Evolutionary conservation across 2,113 vertebrate genomes (phyloP).

Genomic region (Ciconia maguari): DNA sequence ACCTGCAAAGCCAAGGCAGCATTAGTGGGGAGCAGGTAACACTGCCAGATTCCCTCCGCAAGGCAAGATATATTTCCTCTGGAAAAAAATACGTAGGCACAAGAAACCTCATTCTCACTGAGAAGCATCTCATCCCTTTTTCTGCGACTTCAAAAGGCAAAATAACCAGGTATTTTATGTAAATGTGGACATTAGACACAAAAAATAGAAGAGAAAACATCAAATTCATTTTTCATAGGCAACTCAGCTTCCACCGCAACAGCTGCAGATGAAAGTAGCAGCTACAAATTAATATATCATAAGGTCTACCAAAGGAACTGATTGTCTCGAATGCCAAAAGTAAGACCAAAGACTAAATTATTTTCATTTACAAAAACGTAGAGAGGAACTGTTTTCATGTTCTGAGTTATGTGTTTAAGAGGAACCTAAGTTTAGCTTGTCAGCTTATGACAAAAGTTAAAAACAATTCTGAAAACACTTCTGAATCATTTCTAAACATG

Average conservation of each 20-base stretch:
- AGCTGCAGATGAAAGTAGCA: slow-evolving; percentile 52
- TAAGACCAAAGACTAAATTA: slow-evolving; percentile 48
- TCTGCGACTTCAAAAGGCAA: slow-evolving; percentile 8
- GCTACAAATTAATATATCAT: slow-evolving; percentile 55
- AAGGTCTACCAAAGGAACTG: background rate
- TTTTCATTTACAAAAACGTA: background rate
- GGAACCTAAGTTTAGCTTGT: slow-evolving; percentile 6
- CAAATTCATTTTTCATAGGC: slow-evolving; percentile 23
- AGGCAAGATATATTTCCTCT: background rate
- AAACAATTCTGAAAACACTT: background rate
- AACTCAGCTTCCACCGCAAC: background rate
- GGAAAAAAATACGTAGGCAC: fast-evolving
- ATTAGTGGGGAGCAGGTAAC: background rate
- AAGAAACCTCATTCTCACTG: background rate
- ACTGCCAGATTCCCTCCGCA: background rate
- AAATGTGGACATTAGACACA: slow-evolving; percentile 48
- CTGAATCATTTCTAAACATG: background rate
- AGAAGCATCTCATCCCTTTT: background rate
- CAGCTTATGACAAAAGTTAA: background rate
- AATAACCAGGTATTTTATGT: slow-evolving; percentile 46
- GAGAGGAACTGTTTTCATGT: slow-evolving; percentile 7
- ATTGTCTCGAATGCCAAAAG: slow-evolving; percentile 31
- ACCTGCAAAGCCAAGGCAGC: background rate
- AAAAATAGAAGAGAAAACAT: slow-evolving; percentile 47
- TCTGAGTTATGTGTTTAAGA: background rate